Percentiles rank a stretch among this genome's conserved stretches.
Evolutionary conservation across 1,140 invertebrate species (phyloP).

Genomic region (Eufriesea mexicana): DNA sequence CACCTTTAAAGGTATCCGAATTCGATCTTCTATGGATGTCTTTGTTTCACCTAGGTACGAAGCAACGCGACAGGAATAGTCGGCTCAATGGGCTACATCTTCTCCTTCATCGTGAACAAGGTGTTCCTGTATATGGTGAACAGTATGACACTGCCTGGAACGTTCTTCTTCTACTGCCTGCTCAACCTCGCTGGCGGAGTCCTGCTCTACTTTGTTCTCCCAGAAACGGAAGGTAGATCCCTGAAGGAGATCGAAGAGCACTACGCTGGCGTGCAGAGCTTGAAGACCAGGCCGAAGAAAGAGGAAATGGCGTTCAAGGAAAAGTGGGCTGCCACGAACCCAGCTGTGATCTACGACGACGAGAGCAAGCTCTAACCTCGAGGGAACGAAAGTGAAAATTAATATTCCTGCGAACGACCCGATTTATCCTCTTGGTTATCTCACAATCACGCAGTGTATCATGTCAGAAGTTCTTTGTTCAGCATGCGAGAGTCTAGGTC

Average conservation of each 20-base stretch:
- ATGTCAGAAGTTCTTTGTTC: background rate
- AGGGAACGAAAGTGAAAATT: background rate
- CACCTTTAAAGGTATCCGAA: no score
- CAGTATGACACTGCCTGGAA: conserved; percentile 85
- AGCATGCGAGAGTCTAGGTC: no score
- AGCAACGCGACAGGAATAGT: conserved; percentile 87
- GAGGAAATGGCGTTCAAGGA: conserved; percentile 71
- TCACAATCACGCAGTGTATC: background rate
- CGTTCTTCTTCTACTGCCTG: conserved; percentile 86
- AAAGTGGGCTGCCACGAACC: conserved; percentile 78
- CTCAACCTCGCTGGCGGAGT: conserved; percentile 86
- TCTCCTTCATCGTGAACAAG: conserved; percentile 88
- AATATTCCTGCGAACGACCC: background rate
- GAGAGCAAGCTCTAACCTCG: conserved; percentile 75
- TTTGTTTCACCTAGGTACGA: conserved; percentile 81
- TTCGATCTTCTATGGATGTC: background rate
- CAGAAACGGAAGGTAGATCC: conserved; percentile 93
- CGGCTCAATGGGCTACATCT: conserved; percentile 88
- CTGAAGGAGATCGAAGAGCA: conserved; percentile 89
- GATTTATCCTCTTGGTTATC: background rate
- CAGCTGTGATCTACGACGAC: conserved; percentile 74
- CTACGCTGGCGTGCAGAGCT: conserved; percentile 84
- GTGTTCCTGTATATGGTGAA: conserved; percentile 86
- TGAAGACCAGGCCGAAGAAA: conserved; percentile 76
- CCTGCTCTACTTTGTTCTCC: conserved; percentile 83